Evolutionary conservation across 2,888 invertebrate genomes (phyloP).

Genomic region (Yponomeuta sedellus): DNA sequence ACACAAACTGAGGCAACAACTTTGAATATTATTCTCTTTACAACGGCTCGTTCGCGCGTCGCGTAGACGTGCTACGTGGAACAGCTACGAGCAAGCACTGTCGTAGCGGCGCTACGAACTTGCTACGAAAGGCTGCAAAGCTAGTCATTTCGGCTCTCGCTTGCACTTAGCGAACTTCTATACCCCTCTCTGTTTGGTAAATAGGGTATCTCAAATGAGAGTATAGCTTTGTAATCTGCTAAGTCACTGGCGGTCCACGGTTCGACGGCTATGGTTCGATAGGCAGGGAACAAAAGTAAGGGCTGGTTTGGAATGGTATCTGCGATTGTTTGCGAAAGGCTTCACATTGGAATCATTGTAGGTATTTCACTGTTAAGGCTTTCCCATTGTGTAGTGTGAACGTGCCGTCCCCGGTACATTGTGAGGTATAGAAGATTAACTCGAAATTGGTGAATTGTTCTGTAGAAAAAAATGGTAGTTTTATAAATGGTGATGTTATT

Average conservation of each 20-base stretch:
- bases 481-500: too few species aligned
- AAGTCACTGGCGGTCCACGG: neutral
- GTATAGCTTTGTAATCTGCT: neutral
- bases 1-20: neutral
- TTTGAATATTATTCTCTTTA: neutral
- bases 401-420: neutral
- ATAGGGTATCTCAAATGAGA: constrained; percentile 45
- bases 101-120: constrained; percentile 39
- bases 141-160: constrained; percentile 24
- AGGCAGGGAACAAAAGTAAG: constrained; percentile 12
- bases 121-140: constrained; percentile 15
- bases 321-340: constrained; percentile 53
- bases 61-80: constrained; percentile 56
- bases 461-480: too few species aligned
- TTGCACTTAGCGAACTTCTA: constrained; percentile 24
- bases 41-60: constrained; percentile 10
- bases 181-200: constrained; percentile 35
- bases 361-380: constrained; percentile 40
- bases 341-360: constrained; percentile 57
- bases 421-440: neutral
- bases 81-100: constrained; percentile 51
- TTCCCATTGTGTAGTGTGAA: constrained; percentile 9
- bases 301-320: constrained; percentile 31
- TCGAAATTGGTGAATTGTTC: neutral
- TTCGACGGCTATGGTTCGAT: neutral